phyloP scores from a whole-genome alignment of 2,888 invertebrate genomes.

The Smittia sp. region DNA sequence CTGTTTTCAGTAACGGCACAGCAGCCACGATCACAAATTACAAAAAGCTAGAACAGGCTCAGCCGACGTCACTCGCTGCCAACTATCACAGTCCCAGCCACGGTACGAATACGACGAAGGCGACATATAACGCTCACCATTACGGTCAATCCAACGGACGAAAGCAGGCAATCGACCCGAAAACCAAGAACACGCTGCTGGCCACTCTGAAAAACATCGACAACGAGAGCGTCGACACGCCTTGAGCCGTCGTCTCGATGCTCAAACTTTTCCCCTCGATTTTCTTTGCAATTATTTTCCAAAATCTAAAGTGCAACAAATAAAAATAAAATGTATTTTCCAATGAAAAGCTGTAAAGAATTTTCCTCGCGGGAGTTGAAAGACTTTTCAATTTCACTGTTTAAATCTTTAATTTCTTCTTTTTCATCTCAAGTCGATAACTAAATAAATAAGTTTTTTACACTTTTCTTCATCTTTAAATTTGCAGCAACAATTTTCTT shows the following conservation, averaged over 20 bases:
- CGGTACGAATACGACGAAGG: constrained; percentile 9
- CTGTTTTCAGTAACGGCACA: neutral
- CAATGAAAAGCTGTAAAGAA: neutral
- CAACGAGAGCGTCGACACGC: constrained; percentile 48
- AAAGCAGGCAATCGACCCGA: constrained; percentile 44
- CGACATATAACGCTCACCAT: constrained; percentile 41
- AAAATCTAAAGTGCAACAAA: neutral
- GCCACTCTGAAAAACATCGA: constrained; percentile 65
- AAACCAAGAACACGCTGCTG: constrained; percentile 60
- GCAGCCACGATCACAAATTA: neutral
- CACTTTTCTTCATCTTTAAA: neutral
- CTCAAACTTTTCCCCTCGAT: neutral
- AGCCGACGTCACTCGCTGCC: neutral
- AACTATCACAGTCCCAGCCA: constrained; percentile 45
- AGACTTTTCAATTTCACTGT: constrained; percentile 18
- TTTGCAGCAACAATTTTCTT: constrained; percentile 35
- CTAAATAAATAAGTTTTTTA: constrained; percentile 36
- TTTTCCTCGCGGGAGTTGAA: neutral
- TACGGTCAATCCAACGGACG: constrained; percentile 16
- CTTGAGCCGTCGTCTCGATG: neutral
- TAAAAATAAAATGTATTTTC: neutral
- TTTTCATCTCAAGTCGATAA: constrained; percentile 34
- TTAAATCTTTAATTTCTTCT: constrained; percentile 34
- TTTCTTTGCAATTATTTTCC: constrained; percentile 2
- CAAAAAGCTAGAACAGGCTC: constrained; percentile 10